Conservation (phyloP, 2,797 vertebrate species). For the Micromesistius poutassou region DNA sequence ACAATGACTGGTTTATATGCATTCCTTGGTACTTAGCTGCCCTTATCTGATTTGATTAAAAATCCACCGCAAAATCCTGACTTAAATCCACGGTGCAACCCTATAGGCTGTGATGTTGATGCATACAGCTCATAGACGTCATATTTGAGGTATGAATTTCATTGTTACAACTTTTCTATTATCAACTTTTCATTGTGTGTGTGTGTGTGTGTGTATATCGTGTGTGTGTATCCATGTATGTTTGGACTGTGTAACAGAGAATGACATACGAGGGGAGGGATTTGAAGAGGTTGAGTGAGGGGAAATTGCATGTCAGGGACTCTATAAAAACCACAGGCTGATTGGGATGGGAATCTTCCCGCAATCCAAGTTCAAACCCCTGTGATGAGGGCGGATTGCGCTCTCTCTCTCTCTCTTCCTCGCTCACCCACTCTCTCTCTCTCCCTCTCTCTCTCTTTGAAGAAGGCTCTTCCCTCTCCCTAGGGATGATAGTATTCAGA, state of each 20-base stretch:
- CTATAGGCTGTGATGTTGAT: not conserved
- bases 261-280: slow-evolving; percentile 30
- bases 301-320: slow-evolving; percentile 67
- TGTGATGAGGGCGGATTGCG: slow-evolving; percentile 30
- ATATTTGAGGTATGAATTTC: not conserved
- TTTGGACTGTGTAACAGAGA: slow-evolving; percentile 12
- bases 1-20: slow-evolving; percentile 8
- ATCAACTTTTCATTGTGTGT: not conserved
- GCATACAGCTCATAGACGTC: not conserved
- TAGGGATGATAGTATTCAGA: slow-evolving; percentile 58
- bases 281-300: slow-evolving; percentile 57
- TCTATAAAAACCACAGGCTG: slow-evolving; percentile 68
- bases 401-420: slow-evolving; percentile 25
- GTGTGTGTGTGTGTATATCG: not conserved
- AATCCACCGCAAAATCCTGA: not conserved
- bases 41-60: slow-evolving; percentile 21
- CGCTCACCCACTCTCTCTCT: slow-evolving; percentile 28
- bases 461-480: slow-evolving; percentile 54
- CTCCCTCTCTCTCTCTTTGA: slow-evolving; percentile 50
- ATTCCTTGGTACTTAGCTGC: not conserved
- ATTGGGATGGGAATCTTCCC: slow-evolving; percentile 68
- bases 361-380: slow-evolving; percentile 65
- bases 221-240: not conserved
- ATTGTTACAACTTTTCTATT: not conserved
- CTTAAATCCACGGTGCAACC: slow-evolving; percentile 1